These are phyloP conservation scores for Lamellibrachia luymesi DNA, from an alignment of 1,140 invertebrate species.

Conservation along the genomic window DNA sequence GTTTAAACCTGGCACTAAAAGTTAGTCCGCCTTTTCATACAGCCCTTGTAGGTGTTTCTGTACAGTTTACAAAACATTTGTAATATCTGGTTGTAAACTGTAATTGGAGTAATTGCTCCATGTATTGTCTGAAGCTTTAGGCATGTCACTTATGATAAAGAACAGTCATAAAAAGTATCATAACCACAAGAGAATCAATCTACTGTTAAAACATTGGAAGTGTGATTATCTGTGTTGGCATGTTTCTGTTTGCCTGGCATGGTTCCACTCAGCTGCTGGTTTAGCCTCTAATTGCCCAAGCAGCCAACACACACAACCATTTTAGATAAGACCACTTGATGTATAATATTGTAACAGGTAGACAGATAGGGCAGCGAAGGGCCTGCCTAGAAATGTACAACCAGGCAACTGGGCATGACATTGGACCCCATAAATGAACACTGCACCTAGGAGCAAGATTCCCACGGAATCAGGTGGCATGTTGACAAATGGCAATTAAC, in stretches of 20 bases:
- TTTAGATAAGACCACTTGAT: conserved; percentile 1
- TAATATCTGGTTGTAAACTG: not conserved
- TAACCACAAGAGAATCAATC: not conserved
- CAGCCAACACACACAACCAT: not conserved
- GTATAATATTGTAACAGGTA: conserved; percentile 1
- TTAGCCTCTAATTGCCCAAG: not conserved
- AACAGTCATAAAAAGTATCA: not conserved
- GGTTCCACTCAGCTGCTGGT: not conserved
- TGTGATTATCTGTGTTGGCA: not conserved
- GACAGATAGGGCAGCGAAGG: not conserved
- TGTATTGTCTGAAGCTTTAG: not conserved
- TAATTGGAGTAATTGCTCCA: not conserved
- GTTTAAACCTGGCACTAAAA: too few species aligned
- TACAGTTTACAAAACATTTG: not conserved
- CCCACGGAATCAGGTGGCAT: not conserved
- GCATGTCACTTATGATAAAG: not conserved
- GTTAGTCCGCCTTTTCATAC: too few species aligned
- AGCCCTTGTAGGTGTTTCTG: too few species aligned
- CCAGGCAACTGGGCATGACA: not conserved
- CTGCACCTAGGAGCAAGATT: not conserved
- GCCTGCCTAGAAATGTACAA: not conserved
- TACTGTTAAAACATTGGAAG: not conserved
- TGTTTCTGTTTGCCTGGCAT: not conserved
- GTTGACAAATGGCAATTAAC: not conserved
- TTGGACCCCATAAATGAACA: not conserved